Conservation (phyloP, 2,888 invertebrate species). For the Acleris emargana region DNA sequence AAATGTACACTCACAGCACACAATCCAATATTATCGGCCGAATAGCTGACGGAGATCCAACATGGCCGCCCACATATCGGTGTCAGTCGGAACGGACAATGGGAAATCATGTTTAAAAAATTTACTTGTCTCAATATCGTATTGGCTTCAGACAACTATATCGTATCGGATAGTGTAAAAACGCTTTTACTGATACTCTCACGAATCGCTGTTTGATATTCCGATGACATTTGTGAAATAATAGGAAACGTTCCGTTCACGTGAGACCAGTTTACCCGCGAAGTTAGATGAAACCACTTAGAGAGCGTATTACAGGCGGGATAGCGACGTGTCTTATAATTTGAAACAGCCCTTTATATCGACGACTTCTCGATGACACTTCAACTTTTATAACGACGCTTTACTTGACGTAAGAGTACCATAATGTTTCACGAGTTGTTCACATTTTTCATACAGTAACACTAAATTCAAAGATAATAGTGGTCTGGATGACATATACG, state of each 20-base stretch:
- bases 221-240: constrained; percentile 75
- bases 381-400: constrained; percentile 42
- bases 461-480: not conserved
- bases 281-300: constrained; percentile 62
- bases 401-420: constrained; percentile 29
- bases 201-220: constrained; percentile 72
- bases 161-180: too few relatives aligned
- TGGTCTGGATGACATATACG: too few relatives aligned
- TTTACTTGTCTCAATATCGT: too few relatives aligned
- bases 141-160: too few relatives aligned
- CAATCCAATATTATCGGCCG: too few relatives aligned
- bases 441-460: not conserved
- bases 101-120: too few relatives aligned
- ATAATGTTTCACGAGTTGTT: constrained; percentile 10
- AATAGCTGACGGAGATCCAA: too few relatives aligned
- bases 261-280: constrained; percentile 56
- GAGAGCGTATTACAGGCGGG: constrained; percentile 43
- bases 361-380: constrained; percentile 42
- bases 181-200: constrained; percentile 46
- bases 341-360: constrained; percentile 46
- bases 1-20: too few relatives aligned
- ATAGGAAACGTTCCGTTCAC: constrained; percentile 65
- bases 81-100: too few relatives aligned
- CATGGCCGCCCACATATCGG: too few relatives aligned
- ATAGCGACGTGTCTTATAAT: constrained; percentile 47